Conservation (phyloP, 35 echinoderm and acorn worm genomes). For the Heliocidaris tuberculata region DNA sequence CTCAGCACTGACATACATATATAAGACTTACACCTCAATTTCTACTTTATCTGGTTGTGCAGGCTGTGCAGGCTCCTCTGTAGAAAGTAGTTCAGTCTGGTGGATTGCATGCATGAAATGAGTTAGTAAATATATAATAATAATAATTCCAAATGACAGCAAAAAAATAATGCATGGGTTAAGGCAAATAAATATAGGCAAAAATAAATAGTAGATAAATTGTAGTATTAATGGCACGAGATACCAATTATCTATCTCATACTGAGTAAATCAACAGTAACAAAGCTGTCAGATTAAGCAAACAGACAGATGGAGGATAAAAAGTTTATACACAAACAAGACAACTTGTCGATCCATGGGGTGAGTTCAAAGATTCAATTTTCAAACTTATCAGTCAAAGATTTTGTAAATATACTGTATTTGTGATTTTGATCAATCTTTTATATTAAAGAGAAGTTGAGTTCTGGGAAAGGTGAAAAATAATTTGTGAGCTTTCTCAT, state of each 20-base stretch:
- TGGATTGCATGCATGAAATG: background rate
- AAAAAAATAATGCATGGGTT: background rate
- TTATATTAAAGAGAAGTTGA: no score
- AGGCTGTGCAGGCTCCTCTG: background rate
- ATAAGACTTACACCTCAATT: background rate
- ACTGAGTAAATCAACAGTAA: no score
- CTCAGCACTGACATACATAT: background rate
- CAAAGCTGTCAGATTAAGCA: no score
- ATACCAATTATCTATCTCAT: background rate
- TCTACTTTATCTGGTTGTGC: background rate
- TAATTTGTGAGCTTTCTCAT: no score
- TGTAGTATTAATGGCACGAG: background rate
- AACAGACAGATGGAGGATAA: no score
- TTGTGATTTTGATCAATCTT: no score
- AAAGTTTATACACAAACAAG: no score
- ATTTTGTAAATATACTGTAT: no score
- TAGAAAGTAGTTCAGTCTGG: background rate
- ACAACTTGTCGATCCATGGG: no score
- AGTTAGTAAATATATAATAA: background rate
- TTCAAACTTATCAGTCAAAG: no score
- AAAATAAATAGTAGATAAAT: background rate
- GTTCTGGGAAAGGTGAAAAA: no score
- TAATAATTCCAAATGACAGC: background rate
- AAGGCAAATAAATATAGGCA: background rate
- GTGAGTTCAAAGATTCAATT: no score